These are phyloP conservation scores for Philopotamus ludificatus DNA, from an alignment of 1,140 invertebrate species.

Conservation along the genomic window DNA sequence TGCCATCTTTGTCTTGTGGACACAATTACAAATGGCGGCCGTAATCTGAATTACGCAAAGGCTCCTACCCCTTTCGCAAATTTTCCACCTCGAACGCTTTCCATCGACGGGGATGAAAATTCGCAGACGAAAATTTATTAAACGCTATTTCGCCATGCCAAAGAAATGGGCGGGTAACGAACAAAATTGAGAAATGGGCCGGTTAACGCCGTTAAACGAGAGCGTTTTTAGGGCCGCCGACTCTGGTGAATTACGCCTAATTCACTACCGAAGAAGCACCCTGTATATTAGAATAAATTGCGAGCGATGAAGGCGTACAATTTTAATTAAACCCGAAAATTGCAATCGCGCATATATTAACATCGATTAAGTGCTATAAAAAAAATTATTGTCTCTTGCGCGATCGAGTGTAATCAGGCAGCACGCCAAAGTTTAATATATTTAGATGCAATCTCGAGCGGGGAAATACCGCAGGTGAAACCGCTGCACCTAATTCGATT, in stretches of 20 bases:
- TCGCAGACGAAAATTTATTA: slow-evolving; percentile 30
- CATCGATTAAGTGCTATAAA: no score
- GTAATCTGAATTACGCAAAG: slow-evolving; percentile 17
- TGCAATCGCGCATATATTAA: no score
- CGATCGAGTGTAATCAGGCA: not conserved
- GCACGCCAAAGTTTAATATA: slow-evolving; percentile 26
- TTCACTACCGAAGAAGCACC: no score
- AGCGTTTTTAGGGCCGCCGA: slow-evolving; percentile 5
- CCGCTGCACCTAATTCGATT: slow-evolving; percentile 40
- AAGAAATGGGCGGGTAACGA: slow-evolving; percentile 29
- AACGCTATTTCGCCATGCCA: slow-evolving; percentile 37
- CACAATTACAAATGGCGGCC: slow-evolving; percentile 12
- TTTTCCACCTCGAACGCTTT: slow-evolving; percentile 2
- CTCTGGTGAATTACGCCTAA: not conserved
- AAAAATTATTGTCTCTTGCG: no score
- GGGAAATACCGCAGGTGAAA: slow-evolving; percentile 34
- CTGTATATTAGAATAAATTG: no score
- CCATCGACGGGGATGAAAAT: slow-evolving; percentile 11
- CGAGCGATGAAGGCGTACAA: no score
- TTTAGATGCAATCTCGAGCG: slow-evolving; percentile 23
- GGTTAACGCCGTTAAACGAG: slow-evolving; percentile 35
- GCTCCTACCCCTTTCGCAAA: slow-evolving; percentile 2
- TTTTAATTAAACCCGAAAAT: no score
- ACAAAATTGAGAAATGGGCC: slow-evolving; percentile 39
- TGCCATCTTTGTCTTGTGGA: not conserved